Base-by-base conservation (phyloP, 92 coral and sea anemone species). In the Phymanthus crucifer region DNA sequence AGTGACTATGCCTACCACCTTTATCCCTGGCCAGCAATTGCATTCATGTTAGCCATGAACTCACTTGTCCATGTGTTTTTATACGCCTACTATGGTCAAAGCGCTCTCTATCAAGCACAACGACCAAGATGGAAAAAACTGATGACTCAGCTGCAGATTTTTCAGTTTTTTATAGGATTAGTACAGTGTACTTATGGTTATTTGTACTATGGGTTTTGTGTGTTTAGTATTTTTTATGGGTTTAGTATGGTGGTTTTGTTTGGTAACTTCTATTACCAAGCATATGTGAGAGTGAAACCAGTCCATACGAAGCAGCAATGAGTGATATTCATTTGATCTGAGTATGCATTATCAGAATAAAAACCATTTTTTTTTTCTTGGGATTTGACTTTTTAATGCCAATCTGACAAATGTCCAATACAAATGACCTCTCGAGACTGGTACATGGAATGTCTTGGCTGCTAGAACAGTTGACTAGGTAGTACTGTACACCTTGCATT, bases 91-190 rank as follows among this genome's bases (percentile, higher is more conserved):
- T 92, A 92, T 27, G 94, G 90, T 26, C 91, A 89, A 57, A 73
- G 88, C 21, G 97, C 97, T 26, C 84, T 92, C 14, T 68, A 48
- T 18, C 91, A 93, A 29, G 83, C 84, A 9, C 90, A 89, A 61
- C 86, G 93, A 32, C 97, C 97, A 21, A 75, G 85, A 0, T 92
- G 97, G 97, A 89, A 90, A 76, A 87, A 78, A 40, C 81, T 86
- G n/a, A 80, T 92, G 45, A 92, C 97, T 1, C 89, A 92, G 66
- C 86, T 92, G 3, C 97, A 92, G 67, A 76, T 92, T 2, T 37
- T 89, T 1, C 97, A 92, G 86, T 92, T 92, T 66, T 64, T 89
- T 72, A 74, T 92, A 21, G 97, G 93, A 10, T 45, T 92, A 16
- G 87, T 81, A 31, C 89, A 92, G 38, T 36, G 83, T 67, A 78